Base-by-base conservation (phyloP, 2,797 vertebrate genomes). In the Hybognathus amarus region DNA sequence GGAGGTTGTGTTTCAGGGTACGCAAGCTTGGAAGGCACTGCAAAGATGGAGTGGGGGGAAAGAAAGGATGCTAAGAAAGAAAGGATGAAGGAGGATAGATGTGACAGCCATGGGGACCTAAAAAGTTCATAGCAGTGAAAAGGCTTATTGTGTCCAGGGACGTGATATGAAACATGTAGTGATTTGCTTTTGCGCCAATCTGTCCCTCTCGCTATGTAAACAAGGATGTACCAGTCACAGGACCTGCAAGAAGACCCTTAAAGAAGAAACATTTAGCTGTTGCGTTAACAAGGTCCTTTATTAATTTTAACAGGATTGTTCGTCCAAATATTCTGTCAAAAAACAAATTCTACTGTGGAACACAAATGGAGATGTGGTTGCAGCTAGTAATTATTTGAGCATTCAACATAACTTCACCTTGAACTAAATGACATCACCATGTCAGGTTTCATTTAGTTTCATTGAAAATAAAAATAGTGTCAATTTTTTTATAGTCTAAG, bases 41-140 rank as follows among this genome's bases (percentile, higher is more conserved):
- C 33, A 67, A 92, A 92, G 93, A 95, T 75, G 42, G 79, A 86
- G 74, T 89, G 86, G 90, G 90, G 91, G 92, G 91, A 91, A 90
- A 87, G 74, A 54, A 42, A 90, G 87, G 88, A 92, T 80, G 90
- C 69, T 85, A 90, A n/a, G 91, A 90, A 90, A 90, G 82, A 50
- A 47, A 91, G 89, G 89, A 92, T 80, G 91, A 92, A 85, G 85
- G 87, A 85, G 88, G 93, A 94, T 92, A 90, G 75, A 82, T 90
- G 89, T 94, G 94, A 94, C 92, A 93, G 90, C 89, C 91, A 91
- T 92, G 77, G 89, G 92, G 89, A 85, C 81, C 77, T 83, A 79
- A 70, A n/a, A 87, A 83, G 86, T 85, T 87, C 85, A 83, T 79
- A 83, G 77, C 74, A 85, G 70, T 84, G 85, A 89, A 88, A 87